Evolutionary conservation across 1,140 invertebrate genomes (phyloP).

Genomic region (Phocides pigmalion): DNA sequence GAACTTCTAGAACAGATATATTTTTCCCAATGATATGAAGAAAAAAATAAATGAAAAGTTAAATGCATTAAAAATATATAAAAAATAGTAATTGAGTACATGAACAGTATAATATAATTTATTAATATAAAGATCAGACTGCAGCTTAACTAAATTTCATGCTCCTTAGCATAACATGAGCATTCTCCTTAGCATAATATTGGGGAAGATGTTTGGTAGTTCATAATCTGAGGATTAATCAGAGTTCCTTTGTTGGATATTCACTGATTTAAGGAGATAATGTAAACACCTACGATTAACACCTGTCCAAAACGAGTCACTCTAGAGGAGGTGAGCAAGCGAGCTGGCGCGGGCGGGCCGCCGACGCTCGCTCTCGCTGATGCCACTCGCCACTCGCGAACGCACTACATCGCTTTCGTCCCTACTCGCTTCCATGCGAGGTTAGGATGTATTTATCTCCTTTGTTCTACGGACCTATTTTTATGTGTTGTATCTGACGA

Average conservation of each 20-base stretch:
- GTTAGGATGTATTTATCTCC: constrained; percentile 51
- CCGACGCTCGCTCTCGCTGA: background rate
- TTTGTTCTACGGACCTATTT: constrained; percentile 6
- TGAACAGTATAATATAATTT: too few relatives aligned
- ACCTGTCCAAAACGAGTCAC: background rate
- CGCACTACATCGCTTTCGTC: constrained; percentile 18
- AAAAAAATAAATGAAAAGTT: too few relatives aligned
- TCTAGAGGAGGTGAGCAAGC: background rate
- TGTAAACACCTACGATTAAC: background rate
- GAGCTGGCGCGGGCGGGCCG: constrained; percentile 8
- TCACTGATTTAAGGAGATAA: background rate
- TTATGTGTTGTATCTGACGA: background rate
- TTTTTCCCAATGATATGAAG: too few relatives aligned
- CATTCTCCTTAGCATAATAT: too few relatives aligned
- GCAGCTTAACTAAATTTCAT: too few relatives aligned
- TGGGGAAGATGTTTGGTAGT: too few relatives aligned
- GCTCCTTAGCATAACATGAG: too few relatives aligned
- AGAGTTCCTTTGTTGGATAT: background rate
- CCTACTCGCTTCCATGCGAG: constrained; percentile 40
- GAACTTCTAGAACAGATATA: too few relatives aligned
- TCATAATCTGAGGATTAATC: background rate
- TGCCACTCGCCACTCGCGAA: constrained; percentile 11
- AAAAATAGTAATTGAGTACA: too few relatives aligned
- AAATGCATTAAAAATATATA: too few relatives aligned
- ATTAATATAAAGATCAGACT: too few relatives aligned